Evolutionary conservation across 2,113 vertebrate species (phyloP).

Genomic region (Apodemus speciosus): DNA sequence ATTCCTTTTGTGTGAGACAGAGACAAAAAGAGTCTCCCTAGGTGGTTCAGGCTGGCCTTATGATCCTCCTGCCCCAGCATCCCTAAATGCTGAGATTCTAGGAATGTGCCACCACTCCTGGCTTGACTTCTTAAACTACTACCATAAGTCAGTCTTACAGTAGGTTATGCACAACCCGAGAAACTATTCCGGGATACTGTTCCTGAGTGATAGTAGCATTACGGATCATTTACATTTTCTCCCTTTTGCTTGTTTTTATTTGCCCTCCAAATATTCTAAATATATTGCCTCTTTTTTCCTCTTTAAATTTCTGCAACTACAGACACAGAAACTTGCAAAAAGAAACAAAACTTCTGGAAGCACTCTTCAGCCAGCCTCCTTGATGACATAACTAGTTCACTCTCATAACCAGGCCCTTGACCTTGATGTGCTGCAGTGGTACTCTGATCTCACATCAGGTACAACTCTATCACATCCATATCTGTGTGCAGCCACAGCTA

Average conservation of each 20-base stretch:
- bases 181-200: conserved; percentile 38
- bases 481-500: neutral
- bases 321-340: conserved; percentile 24
- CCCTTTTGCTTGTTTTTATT: conserved; percentile 41
- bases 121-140: conserved; percentile 30
- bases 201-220: neutral
- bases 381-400: neutral
- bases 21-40: neutral
- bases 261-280: conserved; percentile 33
- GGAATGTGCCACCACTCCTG: neutral
- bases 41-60: neutral
- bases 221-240: conserved; percentile 13
- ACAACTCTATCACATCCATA: neutral
- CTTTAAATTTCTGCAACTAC: conserved; percentile 31
- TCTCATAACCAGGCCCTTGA: conserved; percentile 23
- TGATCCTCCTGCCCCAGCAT: neutral
- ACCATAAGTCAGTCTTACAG: neutral
- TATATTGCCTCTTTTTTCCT: neutral
- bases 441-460: neutral
- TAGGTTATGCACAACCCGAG: conserved; percentile 3
- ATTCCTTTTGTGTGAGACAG: neutral
- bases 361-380: neutral
- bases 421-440: neutral
- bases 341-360: neutral
- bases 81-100: neutral